phyloP scores from a whole-genome alignment of 2,888 invertebrate genomes.

The Salpingus planirostris region DNA sequence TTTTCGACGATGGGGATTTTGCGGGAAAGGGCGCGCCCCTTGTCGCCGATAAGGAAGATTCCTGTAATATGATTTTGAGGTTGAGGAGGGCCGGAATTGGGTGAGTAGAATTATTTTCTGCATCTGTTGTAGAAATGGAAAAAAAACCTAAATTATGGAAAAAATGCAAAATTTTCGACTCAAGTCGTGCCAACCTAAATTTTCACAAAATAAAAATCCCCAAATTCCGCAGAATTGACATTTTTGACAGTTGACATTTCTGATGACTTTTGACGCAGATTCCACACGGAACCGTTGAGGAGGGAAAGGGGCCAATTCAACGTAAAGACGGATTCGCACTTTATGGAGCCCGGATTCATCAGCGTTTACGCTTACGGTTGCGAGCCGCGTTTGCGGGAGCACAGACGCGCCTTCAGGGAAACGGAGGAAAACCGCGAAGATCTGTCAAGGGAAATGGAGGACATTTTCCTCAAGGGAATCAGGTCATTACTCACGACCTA shows the following conservation, averaged over 20 bases:
- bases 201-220: too few relatives aligned
- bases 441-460: slow-evolving; percentile 73
- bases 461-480: slow-evolving; percentile 75
- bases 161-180: not conserved
- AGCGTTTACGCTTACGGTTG: slow-evolving; percentile 81
- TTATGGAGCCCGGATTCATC: slow-evolving; percentile 75
- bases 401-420: slow-evolving; percentile 28
- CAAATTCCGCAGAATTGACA: too few relatives aligned
- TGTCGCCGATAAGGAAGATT: slow-evolving; percentile 35
- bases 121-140: too few relatives aligned
- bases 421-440: slow-evolving; percentile 49
- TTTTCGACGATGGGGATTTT: slow-evolving; percentile 43
- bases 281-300: slow-evolving; percentile 62
- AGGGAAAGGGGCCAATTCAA: slow-evolving; percentile 61
- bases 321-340: slow-evolving; percentile 72
- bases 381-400: slow-evolving; percentile 42
- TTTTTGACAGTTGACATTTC: too few relatives aligned
- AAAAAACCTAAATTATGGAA: not conserved
- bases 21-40: slow-evolving; percentile 41
- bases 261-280: too few relatives aligned
- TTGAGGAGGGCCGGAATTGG: slow-evolving; percentile 71
- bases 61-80: slow-evolving; percentile 72
- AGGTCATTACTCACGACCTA: slow-evolving; percentile 70
- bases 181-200: too few relatives aligned
- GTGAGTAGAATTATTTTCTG: too few relatives aligned